Evolutionary conservation across 2,888 invertebrate genomes (phyloP).

Genomic region (Drosophila borborema): DNA sequence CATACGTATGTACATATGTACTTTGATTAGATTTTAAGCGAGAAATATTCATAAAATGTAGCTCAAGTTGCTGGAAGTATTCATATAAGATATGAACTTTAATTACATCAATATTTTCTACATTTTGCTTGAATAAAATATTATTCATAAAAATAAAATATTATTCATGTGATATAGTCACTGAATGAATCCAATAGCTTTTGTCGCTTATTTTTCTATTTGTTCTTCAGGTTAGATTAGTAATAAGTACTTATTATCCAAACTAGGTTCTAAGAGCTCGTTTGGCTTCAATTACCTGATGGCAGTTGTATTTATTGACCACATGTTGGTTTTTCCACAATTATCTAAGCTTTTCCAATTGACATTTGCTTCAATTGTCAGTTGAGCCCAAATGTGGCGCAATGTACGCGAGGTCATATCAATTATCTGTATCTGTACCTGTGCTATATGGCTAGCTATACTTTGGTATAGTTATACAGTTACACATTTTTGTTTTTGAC

Average conservation of each 20-base stretch:
- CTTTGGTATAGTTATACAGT: neutral
- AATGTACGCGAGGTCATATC: slow-evolving; percentile 30
- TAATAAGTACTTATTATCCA: neutral
- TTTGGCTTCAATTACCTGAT: slow-evolving; percentile 6
- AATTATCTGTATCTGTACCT: slow-evolving; percentile 38
- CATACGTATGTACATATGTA: too few relatives aligned
- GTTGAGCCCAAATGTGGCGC: slow-evolving; percentile 14
- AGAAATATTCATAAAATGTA: neutral
- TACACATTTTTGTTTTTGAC: neutral
- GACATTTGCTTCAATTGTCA: slow-evolving; percentile 17
- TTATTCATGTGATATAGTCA: neutral
- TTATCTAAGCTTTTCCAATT: slow-evolving; percentile 2
- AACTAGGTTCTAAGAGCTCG: neutral
- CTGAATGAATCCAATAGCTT: neutral
- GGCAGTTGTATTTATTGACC: slow-evolving; percentile 5
- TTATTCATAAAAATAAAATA: neutral
- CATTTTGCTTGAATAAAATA: too few relatives aligned
- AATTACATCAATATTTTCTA: too few relatives aligned
- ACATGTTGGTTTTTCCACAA: slow-evolving; percentile 16
- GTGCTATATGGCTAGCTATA: neutral
- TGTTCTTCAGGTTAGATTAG: neutral
- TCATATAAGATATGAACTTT: too few relatives aligned
- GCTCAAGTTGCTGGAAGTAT: too few relatives aligned
- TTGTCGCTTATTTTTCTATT: neutral
- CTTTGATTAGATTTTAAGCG: neutral